A percentile compares a stretch with the other conserved stretches of the same genome.
These are phyloP conservation scores for Megaustenia siamemsis DNA, from an alignment of 2,888 invertebrate genomes.

Conservation along the genomic window DNA sequence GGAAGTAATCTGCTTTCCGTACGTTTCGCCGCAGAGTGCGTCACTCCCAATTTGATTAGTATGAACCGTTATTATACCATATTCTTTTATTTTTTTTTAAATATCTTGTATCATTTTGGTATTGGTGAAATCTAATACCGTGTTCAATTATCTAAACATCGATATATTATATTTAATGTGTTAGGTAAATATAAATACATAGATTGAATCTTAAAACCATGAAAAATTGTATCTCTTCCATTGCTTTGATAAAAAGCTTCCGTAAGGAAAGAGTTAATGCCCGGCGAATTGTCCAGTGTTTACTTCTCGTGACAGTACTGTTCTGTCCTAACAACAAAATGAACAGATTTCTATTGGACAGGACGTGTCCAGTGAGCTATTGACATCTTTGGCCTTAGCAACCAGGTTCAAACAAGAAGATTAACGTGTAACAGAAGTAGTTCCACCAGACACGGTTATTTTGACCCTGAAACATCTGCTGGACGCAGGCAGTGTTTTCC, in stretches of 20 bases:
- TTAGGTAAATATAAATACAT: too few species aligned
- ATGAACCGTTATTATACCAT: too few species aligned
- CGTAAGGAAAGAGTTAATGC: not conserved
- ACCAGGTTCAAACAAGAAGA: not conserved
- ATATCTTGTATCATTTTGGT: too few species aligned
- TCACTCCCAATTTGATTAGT: too few species aligned
- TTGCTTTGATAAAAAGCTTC: too few species aligned
- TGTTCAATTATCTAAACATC: too few species aligned
- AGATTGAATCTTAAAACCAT: too few species aligned
- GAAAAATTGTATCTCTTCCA: too few species aligned
- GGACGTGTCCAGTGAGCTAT: not conserved
- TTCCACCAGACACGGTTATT: not conserved
- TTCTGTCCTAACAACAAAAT: not conserved
- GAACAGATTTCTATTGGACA: not conserved
- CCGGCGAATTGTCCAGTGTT: not conserved
- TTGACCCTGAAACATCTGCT: not conserved
- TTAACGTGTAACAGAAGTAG: not conserved
- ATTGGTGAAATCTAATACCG: too few species aligned
- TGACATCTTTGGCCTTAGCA: not conserved
- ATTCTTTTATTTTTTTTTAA: too few species aligned
- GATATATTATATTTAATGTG: too few species aligned
- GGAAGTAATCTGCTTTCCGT: not conserved
- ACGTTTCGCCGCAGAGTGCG: too few species aligned
- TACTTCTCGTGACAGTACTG: not conserved
- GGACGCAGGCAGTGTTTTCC: not conserved